These are phyloP conservation scores for Apteryx owenii DNA, from an alignment of 2,113 vertebrate species.

Conservation along the genomic window DNA sequence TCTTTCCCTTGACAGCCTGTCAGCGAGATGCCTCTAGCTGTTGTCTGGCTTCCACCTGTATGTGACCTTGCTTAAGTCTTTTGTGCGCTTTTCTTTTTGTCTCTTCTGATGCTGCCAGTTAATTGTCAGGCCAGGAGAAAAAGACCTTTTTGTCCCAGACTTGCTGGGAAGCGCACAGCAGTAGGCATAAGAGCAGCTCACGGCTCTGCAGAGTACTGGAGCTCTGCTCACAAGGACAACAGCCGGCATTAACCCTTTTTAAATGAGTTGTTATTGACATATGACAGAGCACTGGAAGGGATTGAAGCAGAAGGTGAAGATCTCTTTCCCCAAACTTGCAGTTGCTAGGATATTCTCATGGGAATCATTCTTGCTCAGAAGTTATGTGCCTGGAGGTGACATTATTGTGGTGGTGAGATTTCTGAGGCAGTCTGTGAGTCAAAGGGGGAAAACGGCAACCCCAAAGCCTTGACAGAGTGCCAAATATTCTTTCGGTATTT, in stretches of 20 bases:
- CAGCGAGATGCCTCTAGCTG: background rate
- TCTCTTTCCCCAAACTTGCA: background rate
- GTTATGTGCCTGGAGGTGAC: background rate
- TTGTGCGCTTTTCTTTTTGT: background rate
- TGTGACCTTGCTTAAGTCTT: background rate
- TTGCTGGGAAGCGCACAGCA: background rate
- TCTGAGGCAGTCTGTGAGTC: background rate
- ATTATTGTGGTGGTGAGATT: background rate
- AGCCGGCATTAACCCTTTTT: background rate
- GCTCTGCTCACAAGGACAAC: background rate
- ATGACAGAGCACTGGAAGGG: background rate
- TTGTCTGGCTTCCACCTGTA: background rate
- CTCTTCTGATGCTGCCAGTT: background rate
- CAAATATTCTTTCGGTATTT: background rate
- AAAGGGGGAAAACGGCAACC: background rate
- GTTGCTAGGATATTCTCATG: background rate
- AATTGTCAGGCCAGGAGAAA: accelerated
- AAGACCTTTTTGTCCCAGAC: background rate
- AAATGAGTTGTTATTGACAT: background rate
- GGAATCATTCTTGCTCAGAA: background rate
- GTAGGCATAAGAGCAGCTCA: background rate
- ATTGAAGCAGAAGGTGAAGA: background rate
- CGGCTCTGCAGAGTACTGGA: too few relatives aligned
- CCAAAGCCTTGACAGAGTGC: background rate
- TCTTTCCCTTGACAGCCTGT: background rate